A percentile compares a stretch with the other conserved stretches of the same genome.
phyloP scores from a whole-genome alignment of 1,140 invertebrate species.

The Gryllus bimaculatus region DNA sequence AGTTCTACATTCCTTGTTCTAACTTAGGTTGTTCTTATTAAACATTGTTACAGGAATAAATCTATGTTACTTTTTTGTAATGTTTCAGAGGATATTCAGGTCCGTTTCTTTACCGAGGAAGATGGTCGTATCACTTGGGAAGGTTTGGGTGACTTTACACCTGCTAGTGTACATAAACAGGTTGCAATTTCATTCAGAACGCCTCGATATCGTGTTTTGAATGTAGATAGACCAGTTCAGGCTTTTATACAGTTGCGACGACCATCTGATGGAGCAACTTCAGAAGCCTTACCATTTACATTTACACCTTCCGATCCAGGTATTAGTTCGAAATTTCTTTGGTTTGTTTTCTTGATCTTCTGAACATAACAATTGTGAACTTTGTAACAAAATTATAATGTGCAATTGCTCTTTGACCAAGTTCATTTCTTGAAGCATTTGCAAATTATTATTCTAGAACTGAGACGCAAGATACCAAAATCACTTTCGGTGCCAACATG shows the following conservation, averaged over 20 bases:
- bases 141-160: constrained; percentile 74
- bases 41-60: too few relatives aligned
- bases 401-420: too few relatives aligned
- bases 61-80: background rate
- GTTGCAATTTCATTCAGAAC: constrained; percentile 79
- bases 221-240: constrained; percentile 61
- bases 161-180: constrained; percentile 90
- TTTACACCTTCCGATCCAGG: constrained; percentile 80
- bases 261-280: constrained; percentile 72
- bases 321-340: constrained; percentile 35
- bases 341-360: too few relatives aligned
- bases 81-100: constrained; percentile 72
- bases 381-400: too few relatives aligned
- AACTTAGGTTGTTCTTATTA: background rate
- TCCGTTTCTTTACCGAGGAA: constrained; percentile 80
- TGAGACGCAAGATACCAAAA: too few relatives aligned
- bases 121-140: constrained; percentile 72
- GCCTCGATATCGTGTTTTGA: constrained; percentile 59
- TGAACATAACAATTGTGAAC: too few relatives aligned
- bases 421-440: too few relatives aligned
- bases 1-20: background rate
- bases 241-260: constrained; percentile 75
- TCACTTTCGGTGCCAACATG: background rate
- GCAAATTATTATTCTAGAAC: too few relatives aligned
- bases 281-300: constrained; percentile 72